Conservation (phyloP, 2,113 vertebrate genomes). For the Fulmarus glacialis region DNA sequence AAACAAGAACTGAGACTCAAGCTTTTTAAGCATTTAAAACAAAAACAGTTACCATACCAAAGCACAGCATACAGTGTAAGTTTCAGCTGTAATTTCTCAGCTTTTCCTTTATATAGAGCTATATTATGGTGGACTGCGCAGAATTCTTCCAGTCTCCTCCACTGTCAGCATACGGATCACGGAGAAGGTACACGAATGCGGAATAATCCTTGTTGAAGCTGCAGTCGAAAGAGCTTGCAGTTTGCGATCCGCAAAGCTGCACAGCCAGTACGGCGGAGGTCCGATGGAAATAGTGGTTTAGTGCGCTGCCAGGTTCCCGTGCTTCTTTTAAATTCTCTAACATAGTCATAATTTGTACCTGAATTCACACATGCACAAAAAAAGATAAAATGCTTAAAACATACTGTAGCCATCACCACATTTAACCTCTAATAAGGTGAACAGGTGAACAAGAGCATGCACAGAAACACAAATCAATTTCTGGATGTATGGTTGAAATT, state of each 20-base stretch:
- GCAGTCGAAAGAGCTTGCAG: conserved; percentile 95
- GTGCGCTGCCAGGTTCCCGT: conserved; percentile 95
- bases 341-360: conserved; percentile 96
- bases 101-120: conserved; percentile 66
- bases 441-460: accelerated
- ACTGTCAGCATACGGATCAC: conserved; percentile 6
- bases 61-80: conserved; percentile 69
- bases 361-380: background rate
- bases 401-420: accelerated
- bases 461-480: background rate
- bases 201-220: conserved; percentile 93
- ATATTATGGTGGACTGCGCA: conserved; percentile 25
- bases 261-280: conserved; percentile 91
- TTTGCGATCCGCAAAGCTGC: conserved; percentile 92
- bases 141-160: conserved; percentile 29
- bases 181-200: conserved; percentile 84
- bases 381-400: background rate
- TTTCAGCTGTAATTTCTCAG: conserved; percentile 66
- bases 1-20: conserved; percentile 69
- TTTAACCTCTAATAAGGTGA: background rate
- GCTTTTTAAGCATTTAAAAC: conserved; percentile 69
- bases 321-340: conserved; percentile 94
- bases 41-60: conserved; percentile 70
- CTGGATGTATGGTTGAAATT: accelerated
- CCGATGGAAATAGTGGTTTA: conserved; percentile 85